phyloP scores from a whole-genome alignment of 2,888 invertebrate genomes.

The Drosophila subsilvestris region DNA sequence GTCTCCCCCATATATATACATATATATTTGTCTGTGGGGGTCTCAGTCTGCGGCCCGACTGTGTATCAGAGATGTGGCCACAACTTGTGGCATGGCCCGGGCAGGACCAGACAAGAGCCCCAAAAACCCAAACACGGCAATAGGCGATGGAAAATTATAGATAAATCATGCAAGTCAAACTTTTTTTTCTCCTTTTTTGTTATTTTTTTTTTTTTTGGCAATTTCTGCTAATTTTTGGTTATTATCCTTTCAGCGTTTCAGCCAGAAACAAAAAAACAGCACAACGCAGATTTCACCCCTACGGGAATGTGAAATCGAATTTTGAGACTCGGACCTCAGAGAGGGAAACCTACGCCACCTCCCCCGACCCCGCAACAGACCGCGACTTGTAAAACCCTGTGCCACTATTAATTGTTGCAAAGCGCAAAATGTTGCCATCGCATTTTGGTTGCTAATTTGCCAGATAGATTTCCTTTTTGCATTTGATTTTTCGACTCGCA shows the following conservation, averaged over 20 bases:
- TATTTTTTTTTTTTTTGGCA: conserved; percentile 49
- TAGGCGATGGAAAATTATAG: conserved; percentile 77
- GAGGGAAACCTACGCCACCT: conserved; percentile 4
- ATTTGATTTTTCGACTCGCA: conserved; percentile 22
- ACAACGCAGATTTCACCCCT: conserved; percentile 78
- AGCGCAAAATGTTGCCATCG: conserved; percentile 65
- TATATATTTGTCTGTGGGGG: conserved; percentile 57
- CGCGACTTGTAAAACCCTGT: conserved; percentile 7
- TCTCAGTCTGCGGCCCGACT: neutral
- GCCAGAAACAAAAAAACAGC: conserved; percentile 25
- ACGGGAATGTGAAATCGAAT: conserved; percentile 81
- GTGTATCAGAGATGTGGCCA: conserved; percentile 74
- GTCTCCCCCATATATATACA: conserved; percentile 33
- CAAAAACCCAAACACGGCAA: conserved; percentile 13
- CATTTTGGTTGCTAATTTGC: conserved; percentile 72
- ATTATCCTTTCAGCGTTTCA: conserved; percentile 75
- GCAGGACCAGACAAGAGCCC: conserved; percentile 7
- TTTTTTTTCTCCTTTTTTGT: conserved; percentile 24
- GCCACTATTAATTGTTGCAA: conserved; percentile 73
- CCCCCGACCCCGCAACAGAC: neutral
- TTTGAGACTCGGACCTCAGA: conserved; percentile 52
- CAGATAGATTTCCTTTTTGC: conserved; percentile 33
- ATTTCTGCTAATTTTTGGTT: conserved; percentile 81
- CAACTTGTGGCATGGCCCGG: conserved; percentile 29
- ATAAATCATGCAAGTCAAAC: conserved; percentile 81